These are phyloP conservation scores for Phorcus lineatus DNA, from an alignment of 2,888 invertebrate genomes.

Conservation along the genomic window DNA sequence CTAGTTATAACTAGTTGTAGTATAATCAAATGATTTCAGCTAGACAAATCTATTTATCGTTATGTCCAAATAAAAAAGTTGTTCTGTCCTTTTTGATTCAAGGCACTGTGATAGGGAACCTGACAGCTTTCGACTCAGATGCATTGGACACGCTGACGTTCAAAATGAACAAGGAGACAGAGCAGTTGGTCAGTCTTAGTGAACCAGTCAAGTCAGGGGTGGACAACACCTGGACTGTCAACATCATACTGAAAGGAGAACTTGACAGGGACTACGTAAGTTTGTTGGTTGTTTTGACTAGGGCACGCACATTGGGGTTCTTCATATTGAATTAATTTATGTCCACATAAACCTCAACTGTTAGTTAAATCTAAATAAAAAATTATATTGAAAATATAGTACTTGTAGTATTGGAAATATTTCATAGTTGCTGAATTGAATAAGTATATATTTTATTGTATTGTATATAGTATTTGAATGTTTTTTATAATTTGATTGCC, in stretches of 20 bases:
- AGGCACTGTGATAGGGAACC: conserved; percentile 55
- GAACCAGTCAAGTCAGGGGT: conserved; percentile 40
- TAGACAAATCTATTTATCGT: no score
- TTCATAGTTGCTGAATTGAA: not conserved
- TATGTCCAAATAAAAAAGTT: not conserved
- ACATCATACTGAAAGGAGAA: conserved; percentile 54
- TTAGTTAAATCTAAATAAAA: no score
- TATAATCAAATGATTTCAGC: no score
- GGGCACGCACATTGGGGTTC: no score
- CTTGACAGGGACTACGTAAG: conserved; percentile 65
- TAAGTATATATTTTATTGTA: not conserved
- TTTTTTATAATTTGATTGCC: no score
- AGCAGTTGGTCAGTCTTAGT: conserved; percentile 49
- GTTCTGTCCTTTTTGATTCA: conserved; percentile 24
- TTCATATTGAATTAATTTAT: no score
- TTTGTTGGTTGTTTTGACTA: not conserved
- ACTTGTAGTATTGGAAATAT: not conserved
- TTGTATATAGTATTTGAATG: no score
- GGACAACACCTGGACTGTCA: conserved; percentile 47
- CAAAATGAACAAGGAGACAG: conserved; percentile 42
- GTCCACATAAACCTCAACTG: no score
- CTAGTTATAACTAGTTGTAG: no score
- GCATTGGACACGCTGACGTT: conserved; percentile 56
- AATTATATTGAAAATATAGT: no score
- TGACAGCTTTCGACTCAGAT: conserved; percentile 60